phyloP scores from a whole-genome alignment of 2,113 vertebrate genomes.

The Brachionichthys hirsutus region DNA sequence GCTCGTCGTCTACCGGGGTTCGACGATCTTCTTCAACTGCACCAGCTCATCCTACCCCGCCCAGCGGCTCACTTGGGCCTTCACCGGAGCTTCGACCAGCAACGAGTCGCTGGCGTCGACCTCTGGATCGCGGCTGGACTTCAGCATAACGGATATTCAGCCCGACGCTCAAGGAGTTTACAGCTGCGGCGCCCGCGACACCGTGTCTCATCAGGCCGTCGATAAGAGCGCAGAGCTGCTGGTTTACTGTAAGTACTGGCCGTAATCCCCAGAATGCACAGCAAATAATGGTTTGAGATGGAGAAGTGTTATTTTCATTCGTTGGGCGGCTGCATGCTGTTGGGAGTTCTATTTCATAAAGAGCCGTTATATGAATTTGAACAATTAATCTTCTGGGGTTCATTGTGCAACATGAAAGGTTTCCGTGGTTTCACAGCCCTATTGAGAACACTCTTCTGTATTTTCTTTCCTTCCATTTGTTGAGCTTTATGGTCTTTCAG shows the following conservation, averaged over 20 bases:
- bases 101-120: constrained; percentile 23
- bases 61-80: constrained; percentile 67
- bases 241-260: constrained; percentile 82
- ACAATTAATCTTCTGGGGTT: too few relatives aligned
- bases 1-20: constrained; percentile 37
- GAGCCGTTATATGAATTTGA: not conserved
- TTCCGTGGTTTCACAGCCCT: too few relatives aligned
- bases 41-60: constrained; percentile 59
- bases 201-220: constrained; percentile 49
- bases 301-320: not conserved
- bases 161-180: constrained; percentile 78
- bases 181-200: constrained; percentile 74
- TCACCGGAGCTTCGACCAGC: constrained; percentile 29
- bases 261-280: not conserved
- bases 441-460: too few relatives aligned
- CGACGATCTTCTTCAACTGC: constrained; percentile 75
- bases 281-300: not conserved
- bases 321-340: not conserved
- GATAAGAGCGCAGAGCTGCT: constrained; percentile 74
- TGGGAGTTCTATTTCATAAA: too few relatives aligned
- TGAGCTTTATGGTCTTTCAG: too few relatives aligned
- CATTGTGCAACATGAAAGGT: too few relatives aligned
- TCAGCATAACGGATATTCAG: constrained; percentile 62
- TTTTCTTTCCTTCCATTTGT: too few relatives aligned
- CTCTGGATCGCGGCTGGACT: constrained; percentile 41